phyloP scores from a whole-genome alignment of 2,797 vertebrate genomes.

The Propithecus perrieri region DNA sequence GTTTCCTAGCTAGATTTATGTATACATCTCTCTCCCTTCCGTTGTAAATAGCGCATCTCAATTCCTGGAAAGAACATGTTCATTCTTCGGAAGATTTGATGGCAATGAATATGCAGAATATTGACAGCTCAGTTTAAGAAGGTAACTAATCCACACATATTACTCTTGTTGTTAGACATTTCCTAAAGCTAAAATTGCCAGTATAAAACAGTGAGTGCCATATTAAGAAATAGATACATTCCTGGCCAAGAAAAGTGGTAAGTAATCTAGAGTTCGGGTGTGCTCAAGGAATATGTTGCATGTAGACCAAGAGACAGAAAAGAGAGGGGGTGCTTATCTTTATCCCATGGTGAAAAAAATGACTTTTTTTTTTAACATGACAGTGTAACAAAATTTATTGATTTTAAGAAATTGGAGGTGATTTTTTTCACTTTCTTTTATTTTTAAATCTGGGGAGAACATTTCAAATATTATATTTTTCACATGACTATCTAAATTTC shows the following conservation, averaged over 20 bases:
- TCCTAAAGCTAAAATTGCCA: not conserved
- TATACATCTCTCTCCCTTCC: not conserved
- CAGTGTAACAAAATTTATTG: not conserved
- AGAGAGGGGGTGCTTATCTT: not conserved
- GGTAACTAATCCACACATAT: not conserved
- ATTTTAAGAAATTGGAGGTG: not conserved
- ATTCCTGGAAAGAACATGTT: not conserved
- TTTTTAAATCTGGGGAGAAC: not conserved
- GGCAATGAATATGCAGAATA: not conserved
- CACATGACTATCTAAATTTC: not conserved
- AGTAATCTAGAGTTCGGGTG: not conserved
- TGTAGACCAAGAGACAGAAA: not conserved
- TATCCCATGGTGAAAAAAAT: not conserved
- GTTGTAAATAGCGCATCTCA: constrained; percentile 6
- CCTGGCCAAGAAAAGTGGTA: not conserved
- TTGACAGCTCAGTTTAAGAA: not conserved
- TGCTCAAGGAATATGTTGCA: not conserved
- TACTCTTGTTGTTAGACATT: not conserved
- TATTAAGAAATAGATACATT: not conserved
- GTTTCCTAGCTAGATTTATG: not conserved
- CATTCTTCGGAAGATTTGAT: constrained; percentile 2
- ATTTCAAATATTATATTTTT: constrained; percentile 23
- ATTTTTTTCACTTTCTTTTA: not conserved
- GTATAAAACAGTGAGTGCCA: not conserved
- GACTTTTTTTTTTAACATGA: not conserved